These are phyloP conservation scores for Anas acuta DNA, from an alignment of 2,797 vertebrate species.

Conservation along the genomic window DNA sequence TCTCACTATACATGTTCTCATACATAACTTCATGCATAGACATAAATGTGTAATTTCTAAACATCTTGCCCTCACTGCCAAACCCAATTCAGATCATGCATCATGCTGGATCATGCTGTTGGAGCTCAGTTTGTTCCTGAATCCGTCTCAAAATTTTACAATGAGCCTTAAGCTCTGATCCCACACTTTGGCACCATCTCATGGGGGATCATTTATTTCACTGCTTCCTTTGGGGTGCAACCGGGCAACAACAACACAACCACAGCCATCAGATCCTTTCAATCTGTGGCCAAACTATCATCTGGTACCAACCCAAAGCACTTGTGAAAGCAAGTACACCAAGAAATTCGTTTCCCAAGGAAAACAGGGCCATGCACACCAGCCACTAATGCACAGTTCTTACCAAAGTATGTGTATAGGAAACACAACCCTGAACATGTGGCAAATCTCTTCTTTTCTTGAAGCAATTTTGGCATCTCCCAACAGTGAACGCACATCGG, in stretches of 20 bases:
- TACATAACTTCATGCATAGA: not conserved
- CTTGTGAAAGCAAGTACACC: not conserved
- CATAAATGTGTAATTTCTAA: not conserved
- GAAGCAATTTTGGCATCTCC: not conserved
- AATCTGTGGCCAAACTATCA: not conserved
- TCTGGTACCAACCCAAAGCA: not conserved
- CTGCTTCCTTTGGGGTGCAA: not conserved
- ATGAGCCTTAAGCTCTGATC: not conserved
- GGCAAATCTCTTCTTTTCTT: not conserved
- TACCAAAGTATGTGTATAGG: not conserved
- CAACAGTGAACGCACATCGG: not conserved
- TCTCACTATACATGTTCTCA: not conserved
- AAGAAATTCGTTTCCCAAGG: not conserved
- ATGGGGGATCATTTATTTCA: not conserved
- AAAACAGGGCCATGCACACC: not conserved
- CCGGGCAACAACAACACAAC: not conserved
- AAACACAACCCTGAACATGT: not conserved
- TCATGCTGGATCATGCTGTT: too few relatives aligned
- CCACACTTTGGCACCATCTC: not conserved
- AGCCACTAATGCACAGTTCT: not conserved
- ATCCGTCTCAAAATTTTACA: not conserved
- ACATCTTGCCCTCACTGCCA: not conserved
- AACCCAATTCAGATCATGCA: not conserved
- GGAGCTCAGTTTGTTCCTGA: not conserved
- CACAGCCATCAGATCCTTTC: not conserved